Percentiles rank a stretch among this genome's conserved stretches.
phyloP scores from a whole-genome alignment of 2,113 vertebrate genomes.

The Nematolebias whitei region DNA sequence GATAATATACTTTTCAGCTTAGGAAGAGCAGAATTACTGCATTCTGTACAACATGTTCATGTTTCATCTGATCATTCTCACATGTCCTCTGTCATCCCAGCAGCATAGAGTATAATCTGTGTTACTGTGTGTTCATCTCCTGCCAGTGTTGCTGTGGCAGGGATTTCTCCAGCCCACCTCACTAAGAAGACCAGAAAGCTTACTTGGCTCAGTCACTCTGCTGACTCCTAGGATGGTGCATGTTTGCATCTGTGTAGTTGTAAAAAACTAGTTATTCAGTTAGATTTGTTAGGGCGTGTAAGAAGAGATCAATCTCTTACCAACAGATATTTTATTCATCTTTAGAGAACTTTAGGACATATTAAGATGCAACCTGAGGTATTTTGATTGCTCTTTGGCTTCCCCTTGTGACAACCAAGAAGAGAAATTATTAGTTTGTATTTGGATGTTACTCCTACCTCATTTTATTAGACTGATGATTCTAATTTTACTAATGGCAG shows the following conservation, averaged over 20 bases:
- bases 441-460: too few species aligned
- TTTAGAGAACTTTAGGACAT: too few species aligned
- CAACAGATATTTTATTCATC: too few species aligned
- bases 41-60: neutral
- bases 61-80: constrained; percentile 13
- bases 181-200: constrained; percentile 42
- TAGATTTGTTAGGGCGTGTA: too few species aligned
- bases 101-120: constrained; percentile 6
- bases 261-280: too few species aligned
- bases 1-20: neutral
- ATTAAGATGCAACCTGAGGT: neutral
- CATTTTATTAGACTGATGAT: too few species aligned
- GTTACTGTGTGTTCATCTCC: constrained; percentile 12
- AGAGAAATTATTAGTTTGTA: too few species aligned
- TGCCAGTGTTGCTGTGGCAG: constrained; percentile 32
- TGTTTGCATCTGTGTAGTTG: constrained; percentile 19
- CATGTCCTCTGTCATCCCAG: constrained; percentile 23
- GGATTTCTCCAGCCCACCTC: constrained; percentile 38
- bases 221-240: constrained; percentile 40
- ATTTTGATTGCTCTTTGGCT: neutral
- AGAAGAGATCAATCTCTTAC: too few species aligned
- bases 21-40: neutral
- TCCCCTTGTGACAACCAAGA: too few species aligned
- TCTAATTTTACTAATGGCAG: too few species aligned
- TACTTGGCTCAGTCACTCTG: constrained; percentile 43